Base-by-base conservation (phyloP, 1,140 invertebrate species). In the Drosophila watanabei region DNA sequence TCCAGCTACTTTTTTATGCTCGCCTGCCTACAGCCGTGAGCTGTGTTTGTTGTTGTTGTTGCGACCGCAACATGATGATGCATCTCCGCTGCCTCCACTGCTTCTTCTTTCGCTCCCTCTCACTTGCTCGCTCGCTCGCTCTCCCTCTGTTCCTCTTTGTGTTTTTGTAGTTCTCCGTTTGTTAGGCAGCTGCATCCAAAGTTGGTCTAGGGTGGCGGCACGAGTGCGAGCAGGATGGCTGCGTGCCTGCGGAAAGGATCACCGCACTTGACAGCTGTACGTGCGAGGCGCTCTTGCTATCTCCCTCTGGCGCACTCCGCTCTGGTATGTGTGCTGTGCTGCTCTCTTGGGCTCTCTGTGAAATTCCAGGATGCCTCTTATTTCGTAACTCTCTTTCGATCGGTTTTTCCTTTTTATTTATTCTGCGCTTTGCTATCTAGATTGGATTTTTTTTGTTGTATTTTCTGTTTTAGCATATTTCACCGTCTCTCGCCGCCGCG, bases 391-490 rank as follows among this genome's bases (percentile, higher is more conserved):
- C 54, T 71, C 52, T 73, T 39, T 66, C 49, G 49, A 39, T 75
- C 45, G 45, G 43, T 59, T 48, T 63, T 63, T 56, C 77, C 75
- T 71, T 75, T 52, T 59, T 52, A 43, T 35, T 66, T 72, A 51
- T 73, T 64, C 32, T 73, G 35, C 18, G 14, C 51, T 57, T 30
- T 24, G 30, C 37, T 51, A 37, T 33, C 61, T 43, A 75, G 51
- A 52, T 78, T 66, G 58, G 24, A 2, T 24, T 2, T 57, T 62
- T 48, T 43, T 57, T 63, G 20, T 46, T 49, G 14, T 39, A 51
- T 69, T 64, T 56, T 59, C 20, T 46, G 52, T 77, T 66, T 82
- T 82, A 79, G 70, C 69, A 80, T 88, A 82, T 79, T 79, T 82
- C 61, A 82, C 79, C 73, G 69, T 66, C 51, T 51, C 75, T 52